Evolutionary conservation across 2,888 invertebrate species (phyloP), one percentile per base, ranked within the genome.

Genomic region (Cabera pusaria): DNA sequence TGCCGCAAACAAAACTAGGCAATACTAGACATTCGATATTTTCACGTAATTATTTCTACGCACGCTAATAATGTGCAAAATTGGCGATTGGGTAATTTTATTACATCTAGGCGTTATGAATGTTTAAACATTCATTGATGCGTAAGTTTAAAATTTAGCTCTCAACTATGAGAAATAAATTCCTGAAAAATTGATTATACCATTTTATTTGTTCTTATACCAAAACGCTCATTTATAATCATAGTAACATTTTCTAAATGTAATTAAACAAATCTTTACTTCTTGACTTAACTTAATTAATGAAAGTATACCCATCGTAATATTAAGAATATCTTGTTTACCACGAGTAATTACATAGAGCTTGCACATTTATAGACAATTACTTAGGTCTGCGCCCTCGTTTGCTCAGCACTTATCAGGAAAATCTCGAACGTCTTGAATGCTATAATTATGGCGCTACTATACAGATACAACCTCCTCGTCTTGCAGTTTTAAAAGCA

Each of bases 1-100:
- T n/a, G n/a, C n/a, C n/a, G n/a, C n/a, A n/a, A n/a, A 80, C 73
- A 82, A 81, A 87, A 84, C 76, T 82, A 84, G 82, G 78, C 77
- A 67, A 75, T 60, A 47, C 50, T 56, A 57, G 16, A 9, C 36
- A 37, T 11, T 25, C 24, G 25, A 33, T 19, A 33, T 49, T 44
- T 52, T 42, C 37, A 44, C 37, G 40, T 35, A 49, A 44, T 41
- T 49, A 49, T 49, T 36, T 38, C 38, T 38, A 41, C 38, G 28
- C 44, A 41, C 28, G 44, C 41, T 34, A 33, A 44, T 37, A 33
- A 43, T 39, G 36, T 42, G 34, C 36, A 18, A 35, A 45, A 45
- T 45, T 32, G 21, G 4, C 24, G 36, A 37, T 49, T 45, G 17
- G 24, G 22, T 43, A 28, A 45, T 31, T 43, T 45, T 32, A 39